Percentiles rank a stretch among this genome's conserved stretches.
phyloP scores from a whole-genome alignment of 1,140 invertebrate species.

The Drosophila kurseongensis region DNA sequence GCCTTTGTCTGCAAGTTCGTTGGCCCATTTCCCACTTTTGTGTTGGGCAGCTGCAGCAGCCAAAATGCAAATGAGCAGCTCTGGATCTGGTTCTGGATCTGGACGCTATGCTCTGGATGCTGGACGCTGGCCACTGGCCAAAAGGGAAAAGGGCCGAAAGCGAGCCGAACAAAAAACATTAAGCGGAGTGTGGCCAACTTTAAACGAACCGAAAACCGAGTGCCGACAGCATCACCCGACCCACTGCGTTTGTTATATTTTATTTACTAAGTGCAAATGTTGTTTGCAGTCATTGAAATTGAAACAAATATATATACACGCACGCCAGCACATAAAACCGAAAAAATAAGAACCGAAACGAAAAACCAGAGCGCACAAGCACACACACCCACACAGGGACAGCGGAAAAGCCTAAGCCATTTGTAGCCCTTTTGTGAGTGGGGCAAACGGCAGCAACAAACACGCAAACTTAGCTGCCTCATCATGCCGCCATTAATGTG shows the following conservation, averaged over 20 bases:
- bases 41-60: conserved; percentile 35
- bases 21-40: conserved; percentile 43
- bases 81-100: conserved; percentile 32
- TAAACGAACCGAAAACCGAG: conserved; percentile 45
- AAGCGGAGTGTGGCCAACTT: conserved; percentile 41
- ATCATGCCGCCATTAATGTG: conserved; percentile 79
- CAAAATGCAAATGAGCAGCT: conserved; percentile 61
- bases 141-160: conserved; percentile 8
- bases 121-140: conserved; percentile 19
- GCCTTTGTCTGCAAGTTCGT: conserved; percentile 45
- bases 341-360: conserved; percentile 41
- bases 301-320: conserved; percentile 72
- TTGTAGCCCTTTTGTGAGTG: conserved; percentile 79
- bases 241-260: conserved; percentile 77
- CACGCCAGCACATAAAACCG: conserved; percentile 40
- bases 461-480: conserved; percentile 73
- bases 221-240: conserved; percentile 1
- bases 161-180: conserved; percentile 19
- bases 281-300: conserved; percentile 82
- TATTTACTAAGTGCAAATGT: conserved; percentile 83
- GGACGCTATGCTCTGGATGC: conserved; percentile 9
- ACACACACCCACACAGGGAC: not conserved
- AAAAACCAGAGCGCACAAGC: conserved; percentile 33
- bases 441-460: conserved; percentile 54
- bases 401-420: conserved; percentile 68